phyloP scores from a whole-genome alignment of 2,113 vertebrate species.

The Antennarius striatus region DNA sequence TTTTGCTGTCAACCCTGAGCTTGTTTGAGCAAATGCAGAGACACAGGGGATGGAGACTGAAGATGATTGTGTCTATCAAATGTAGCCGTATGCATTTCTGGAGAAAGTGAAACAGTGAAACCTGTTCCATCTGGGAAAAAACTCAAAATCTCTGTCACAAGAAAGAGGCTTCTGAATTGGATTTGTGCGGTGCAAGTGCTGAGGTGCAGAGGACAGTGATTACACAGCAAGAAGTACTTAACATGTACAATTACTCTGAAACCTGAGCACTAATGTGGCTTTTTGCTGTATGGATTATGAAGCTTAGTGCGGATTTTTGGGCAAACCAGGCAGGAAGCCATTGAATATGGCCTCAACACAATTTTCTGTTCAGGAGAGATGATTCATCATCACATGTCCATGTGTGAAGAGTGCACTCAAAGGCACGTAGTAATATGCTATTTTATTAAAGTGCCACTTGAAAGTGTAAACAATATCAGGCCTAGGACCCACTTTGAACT shows the following conservation, averaged over 20 bases:
- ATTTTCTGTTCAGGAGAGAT: constrained; percentile 31
- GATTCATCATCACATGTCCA: constrained; percentile 8
- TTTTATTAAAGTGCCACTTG: not conserved
- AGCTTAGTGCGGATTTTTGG: constrained; percentile 14
- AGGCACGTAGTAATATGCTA: not conserved
- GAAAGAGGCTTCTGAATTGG: constrained; percentile 31
- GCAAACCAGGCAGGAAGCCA: constrained; percentile 27
- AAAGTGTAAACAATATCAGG: constrained; percentile 14
- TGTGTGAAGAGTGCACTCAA: not conserved
- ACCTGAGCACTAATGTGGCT: constrained; percentile 23
- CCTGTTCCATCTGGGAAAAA: not conserved
- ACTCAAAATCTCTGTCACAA: not conserved
- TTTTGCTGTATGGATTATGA: constrained; percentile 1
- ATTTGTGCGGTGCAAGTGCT: constrained; percentile 19
- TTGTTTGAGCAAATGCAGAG: not conserved
- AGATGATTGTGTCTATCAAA: not conserved
- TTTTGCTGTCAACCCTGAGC: not conserved
- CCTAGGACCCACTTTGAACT: not conserved
- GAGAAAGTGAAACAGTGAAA: not conserved
- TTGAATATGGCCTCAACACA: constrained; percentile 9
- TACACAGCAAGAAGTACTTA: constrained; percentile 17
- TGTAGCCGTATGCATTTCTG: too few species aligned
- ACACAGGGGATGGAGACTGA: not conserved
- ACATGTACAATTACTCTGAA: constrained; percentile 39
- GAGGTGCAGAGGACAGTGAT: constrained; percentile 45